Evolutionary conservation across 2,113 vertebrate genomes (phyloP), one percentile per base, ranked within the genome.

Genomic region (Corvus hawaiiensis): DNA sequence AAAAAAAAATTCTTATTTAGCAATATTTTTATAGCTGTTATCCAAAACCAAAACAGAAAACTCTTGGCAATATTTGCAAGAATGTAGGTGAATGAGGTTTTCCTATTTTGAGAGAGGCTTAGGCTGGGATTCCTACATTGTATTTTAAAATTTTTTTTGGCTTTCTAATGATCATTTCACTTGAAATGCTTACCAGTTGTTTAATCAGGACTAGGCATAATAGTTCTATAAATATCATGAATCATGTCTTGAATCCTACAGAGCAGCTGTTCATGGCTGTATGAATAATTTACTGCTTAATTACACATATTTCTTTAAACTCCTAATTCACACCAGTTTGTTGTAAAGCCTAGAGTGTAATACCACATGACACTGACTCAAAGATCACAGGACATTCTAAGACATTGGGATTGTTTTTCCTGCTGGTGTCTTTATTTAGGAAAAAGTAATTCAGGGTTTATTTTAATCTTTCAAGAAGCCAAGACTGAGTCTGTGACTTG

Each of bases 221-320:
- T 90, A 62, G 79, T 71, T 89, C 94, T 94, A 94, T 90, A 96
- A 97, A 94, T 97, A 95, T 64, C 64, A 48, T 67, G 72, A 59
- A 95, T 94, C 92, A 89, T 86, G 90, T 81, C 75, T 94, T 86
- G 94, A 84, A 89, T 95, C 93, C 86, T 93, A 92, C 92, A 89
- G 79, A 93, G 79, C 92, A 97, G 96, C 89, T 96, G 89, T 80
- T 90, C 92, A 71, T 81, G 73, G 64, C 44, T 92, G 32, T 74
- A 63, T 92, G 86, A 94, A 94, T 94, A 96, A 95, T 89, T 93
- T 96, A 62, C 72, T 86, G 79, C 84, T 71, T 88, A 90, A 94
- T 94, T 92, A 80, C 79, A 83, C 13, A 10, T 77, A 84, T 82
- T 81, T 75, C 64, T 61, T 92, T 55, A 74, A 95, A 74, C 68